Conservation (phyloP, 2,888 invertebrate genomes). For the Bimastos eiseni region DNA sequence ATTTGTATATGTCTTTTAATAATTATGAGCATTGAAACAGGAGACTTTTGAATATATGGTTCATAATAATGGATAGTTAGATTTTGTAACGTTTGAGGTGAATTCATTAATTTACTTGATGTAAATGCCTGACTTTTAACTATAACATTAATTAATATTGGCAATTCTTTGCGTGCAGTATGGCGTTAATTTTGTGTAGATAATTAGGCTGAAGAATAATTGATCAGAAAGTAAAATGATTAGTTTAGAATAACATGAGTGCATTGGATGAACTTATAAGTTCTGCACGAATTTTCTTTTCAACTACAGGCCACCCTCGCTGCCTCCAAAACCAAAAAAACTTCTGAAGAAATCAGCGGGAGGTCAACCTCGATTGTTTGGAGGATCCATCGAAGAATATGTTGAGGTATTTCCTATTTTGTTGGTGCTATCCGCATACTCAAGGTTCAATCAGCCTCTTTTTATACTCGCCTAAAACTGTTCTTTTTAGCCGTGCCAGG, state of each 20-base stretch:
- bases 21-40: background rate
- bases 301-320: conserved; percentile 54
- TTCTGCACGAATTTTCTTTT: background rate
- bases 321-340: conserved; percentile 68
- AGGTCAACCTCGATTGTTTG: conserved; percentile 78
- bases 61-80: background rate
- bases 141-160: background rate
- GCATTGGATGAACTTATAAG: background rate
- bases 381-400: conserved; percentile 86
- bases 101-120: background rate
- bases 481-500: no score
- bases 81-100: background rate
- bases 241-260: background rate
- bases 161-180: background rate
- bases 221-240: no score
- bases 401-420: conserved; percentile 67
- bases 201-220: background rate
- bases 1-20: background rate
- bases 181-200: background rate
- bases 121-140: background rate
- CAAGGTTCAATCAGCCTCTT: no score
- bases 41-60: background rate
- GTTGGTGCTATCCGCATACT: background rate
- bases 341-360: conserved; percentile 69
- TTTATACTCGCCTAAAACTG: no score